Percentiles rank a stretch among this genome's conserved stretches.
phyloP scores from a whole-genome alignment of 2,797 vertebrate genomes.

The Aeoliscus strigatus region DNA sequence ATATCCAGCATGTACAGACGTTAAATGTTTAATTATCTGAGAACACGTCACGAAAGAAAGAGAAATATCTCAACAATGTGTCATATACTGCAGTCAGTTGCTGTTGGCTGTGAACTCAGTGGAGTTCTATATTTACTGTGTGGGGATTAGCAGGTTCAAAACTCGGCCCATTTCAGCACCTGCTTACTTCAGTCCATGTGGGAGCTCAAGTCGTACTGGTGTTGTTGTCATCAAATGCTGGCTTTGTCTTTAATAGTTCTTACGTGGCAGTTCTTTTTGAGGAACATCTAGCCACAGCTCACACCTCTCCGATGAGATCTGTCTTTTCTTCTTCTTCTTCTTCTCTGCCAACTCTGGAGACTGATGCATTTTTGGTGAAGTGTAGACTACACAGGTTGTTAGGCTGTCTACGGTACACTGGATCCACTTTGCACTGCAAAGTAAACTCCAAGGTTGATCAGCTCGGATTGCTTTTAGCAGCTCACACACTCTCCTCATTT shows the following conservation, averaged over 20 bases:
- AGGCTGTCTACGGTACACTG: too few species aligned
- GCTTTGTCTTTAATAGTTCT: background rate
- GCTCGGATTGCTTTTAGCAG: too few species aligned
- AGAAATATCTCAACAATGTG: conserved; percentile 42
- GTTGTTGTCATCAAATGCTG: too few species aligned
- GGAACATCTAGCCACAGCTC: background rate
- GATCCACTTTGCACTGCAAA: too few species aligned
- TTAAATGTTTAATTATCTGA: conserved; percentile 7
- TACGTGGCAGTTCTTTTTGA: background rate
- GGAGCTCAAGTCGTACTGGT: conserved; percentile 3
- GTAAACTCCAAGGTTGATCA: too few species aligned
- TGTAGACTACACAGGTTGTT: too few species aligned
- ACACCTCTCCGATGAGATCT: background rate
- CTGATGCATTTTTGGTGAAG: too few species aligned
- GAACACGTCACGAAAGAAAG: conserved; percentile 5
- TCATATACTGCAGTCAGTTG: conserved; percentile 36
- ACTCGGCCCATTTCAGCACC: conserved; percentile 60
- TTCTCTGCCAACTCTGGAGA: too few species aligned
- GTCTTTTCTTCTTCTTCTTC: background rate
- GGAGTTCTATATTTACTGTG: conserved; percentile 73
- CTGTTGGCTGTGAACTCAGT: conserved; percentile 47
- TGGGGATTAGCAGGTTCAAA: conserved; percentile 68
- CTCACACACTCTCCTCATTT: too few species aligned
- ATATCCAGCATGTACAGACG: background rate
- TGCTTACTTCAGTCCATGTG: conserved; percentile 65